Evolutionary conservation across 2,888 invertebrate species (phyloP), one percentile per base, ranked within the genome.

Genomic region (Merodon equestris): DNA sequence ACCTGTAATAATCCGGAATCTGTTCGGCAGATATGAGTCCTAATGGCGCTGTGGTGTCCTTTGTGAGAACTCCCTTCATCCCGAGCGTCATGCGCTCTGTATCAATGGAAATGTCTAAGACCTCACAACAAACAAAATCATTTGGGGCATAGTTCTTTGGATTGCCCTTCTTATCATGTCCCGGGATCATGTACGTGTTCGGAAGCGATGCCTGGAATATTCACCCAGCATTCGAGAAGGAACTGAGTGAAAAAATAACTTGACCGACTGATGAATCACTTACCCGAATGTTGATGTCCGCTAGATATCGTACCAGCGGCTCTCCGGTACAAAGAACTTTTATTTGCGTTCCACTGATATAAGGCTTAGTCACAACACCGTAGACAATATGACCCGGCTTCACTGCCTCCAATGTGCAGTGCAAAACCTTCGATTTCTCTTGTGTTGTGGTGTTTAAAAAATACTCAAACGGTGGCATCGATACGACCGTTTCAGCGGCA

Each of bases 271-370:
- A n/a, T n/a, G n/a, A 10, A 9, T 40, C 10, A 67, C 57, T 86
- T 90, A 96, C 97, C 92, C 95, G 96, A 71, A 97, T 93, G 88
- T 94, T 94, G 82, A 97, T 92, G 88, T 97, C 96, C 60, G 95
- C 94, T 56, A 97, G 93, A 89, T 95, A 94, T 87, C 95, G 92
- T 50, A 94, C 93, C 82, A 92, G 92, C 60, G 93, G 94, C 81
- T 94, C 94, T 72, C 95, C 94, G 70, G 95, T 94, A 89, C 96
- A 97, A 56, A 97, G 90, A 18, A 97, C 93, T 89, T 95, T 95
- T 1, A 88, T 83, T 9, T 82, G 40, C 83, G 97, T 90, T 90
- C 93, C 92, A 38, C 92, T 92, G 75, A 92, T 91, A 83, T 93
- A 93, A 88, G 94, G 92, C 89, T 94, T 93, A 86, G 93, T 92